A percentile compares a stretch with the other conserved stretches of the same genome.
These are phyloP conservation scores for Pangasius djambal DNA, from an alignment of 2,797 vertebrate species.

Conservation along the genomic window DNA sequence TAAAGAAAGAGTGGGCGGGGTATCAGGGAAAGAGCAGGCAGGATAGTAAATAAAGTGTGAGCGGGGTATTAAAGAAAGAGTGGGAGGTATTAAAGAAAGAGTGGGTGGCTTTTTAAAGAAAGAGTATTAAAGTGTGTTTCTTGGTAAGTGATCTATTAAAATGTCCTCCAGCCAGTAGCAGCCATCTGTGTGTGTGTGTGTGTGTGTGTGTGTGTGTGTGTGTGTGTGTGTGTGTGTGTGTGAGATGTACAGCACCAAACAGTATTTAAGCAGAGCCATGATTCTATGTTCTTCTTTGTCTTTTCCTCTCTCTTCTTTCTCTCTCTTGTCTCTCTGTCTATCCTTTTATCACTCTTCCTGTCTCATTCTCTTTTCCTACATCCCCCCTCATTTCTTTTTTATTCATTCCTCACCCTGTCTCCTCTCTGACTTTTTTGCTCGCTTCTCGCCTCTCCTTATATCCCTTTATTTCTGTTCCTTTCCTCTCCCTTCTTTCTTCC, in stretches of 20 bases:
- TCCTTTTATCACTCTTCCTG: constrained; percentile 53
- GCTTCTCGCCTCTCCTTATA: constrained; percentile 38
- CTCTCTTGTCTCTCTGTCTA: background rate
- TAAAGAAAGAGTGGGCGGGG: no score
- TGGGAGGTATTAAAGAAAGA: no score
- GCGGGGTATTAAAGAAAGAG: no score
- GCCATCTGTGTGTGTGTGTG: background rate
- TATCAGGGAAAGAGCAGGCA: no score
- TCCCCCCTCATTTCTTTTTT: constrained; percentile 69
- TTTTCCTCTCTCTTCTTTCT: constrained; percentile 38
- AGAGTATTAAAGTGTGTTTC: background rate
- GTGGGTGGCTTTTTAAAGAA: background rate
- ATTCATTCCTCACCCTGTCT: constrained; percentile 53
- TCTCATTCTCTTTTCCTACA: constrained; percentile 45
- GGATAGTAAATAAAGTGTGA: background rate
- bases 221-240: background rate
- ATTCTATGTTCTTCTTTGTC: constrained; percentile 62
- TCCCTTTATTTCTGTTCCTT: constrained; percentile 50
- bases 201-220: constrained; percentile 6
- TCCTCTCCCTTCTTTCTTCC: constrained; percentile 77
- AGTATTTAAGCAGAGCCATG: background rate
- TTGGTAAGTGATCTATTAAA: no score
- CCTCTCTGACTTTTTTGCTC: background rate
- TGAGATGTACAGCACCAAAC: background rate
- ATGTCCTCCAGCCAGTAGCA: no score